These are phyloP conservation scores for Spodoptera picta DNA, from an alignment of 2,888 invertebrate species.

Conservation along the genomic window DNA sequence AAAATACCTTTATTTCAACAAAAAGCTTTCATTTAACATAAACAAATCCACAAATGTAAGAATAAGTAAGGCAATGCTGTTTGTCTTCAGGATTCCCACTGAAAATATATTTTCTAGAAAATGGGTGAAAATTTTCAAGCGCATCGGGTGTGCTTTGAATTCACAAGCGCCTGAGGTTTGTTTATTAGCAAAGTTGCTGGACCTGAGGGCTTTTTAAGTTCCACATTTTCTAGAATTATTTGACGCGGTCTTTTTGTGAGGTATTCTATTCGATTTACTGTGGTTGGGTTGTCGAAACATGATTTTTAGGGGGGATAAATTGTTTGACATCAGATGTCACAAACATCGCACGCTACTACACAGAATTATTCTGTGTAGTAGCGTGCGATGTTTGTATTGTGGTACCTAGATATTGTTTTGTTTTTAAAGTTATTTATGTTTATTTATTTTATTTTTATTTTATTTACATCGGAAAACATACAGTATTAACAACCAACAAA, in stretches of 20 bases:
- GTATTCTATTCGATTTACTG: slow-evolving; percentile 17
- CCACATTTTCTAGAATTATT: slow-evolving; percentile 45
- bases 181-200: slow-evolving; percentile 61
- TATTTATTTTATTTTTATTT: too few relatives aligned
- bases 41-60: slow-evolving; percentile 25
- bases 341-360: too few relatives aligned
- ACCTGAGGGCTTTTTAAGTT: slow-evolving; percentile 48
- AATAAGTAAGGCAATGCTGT: slow-evolving; percentile 51
- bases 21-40: slow-evolving; percentile 4
- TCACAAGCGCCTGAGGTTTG: slow-evolving; percentile 64
- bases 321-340: too few relatives aligned
- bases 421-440: too few relatives aligned
- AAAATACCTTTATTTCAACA: too few relatives aligned
- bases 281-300: neutral
- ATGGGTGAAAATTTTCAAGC: slow-evolving; percentile 76
- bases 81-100: slow-evolving; percentile 60
- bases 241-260: slow-evolving; percentile 20
- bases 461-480: too few relatives aligned
- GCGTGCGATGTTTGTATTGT: too few relatives aligned
- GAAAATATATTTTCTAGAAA: slow-evolving; percentile 74
- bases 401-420: too few relatives aligned
- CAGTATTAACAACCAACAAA: too few relatives aligned
- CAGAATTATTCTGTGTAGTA: too few relatives aligned
- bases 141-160: slow-evolving; percentile 69
- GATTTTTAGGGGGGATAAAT: neutral